A percentile compares a stretch with the other conserved stretches of the same genome.
These are phyloP conservation scores for Argyra leucocephala DNA, from an alignment of 2,888 invertebrate species.

Conservation along the genomic window DNA sequence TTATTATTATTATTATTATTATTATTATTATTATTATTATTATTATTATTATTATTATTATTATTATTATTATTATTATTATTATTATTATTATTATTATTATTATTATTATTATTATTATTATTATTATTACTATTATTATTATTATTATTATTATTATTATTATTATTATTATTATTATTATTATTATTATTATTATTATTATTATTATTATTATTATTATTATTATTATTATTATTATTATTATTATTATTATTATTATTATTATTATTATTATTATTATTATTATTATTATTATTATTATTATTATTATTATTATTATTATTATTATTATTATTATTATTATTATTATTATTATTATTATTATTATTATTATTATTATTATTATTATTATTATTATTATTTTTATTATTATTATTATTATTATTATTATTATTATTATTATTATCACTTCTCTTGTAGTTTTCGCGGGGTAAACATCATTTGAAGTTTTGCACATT, in stretches of 20 bases:
- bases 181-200: background rate
- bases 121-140: slow-evolving; percentile 1
- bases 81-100: no score
- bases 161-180: background rate
- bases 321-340: background rate
- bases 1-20: no score
- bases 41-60: no score
- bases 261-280: background rate
- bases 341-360: background rate
- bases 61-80: no score
- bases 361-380: background rate
- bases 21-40: no score
- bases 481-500: no score
- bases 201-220: slow-evolving; percentile 2
- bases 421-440: background rate
- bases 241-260: background rate
- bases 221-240: slow-evolving; percentile 4
- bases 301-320: background rate
- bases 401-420: background rate
- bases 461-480: no score
- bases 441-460: background rate
- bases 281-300: slow-evolving; percentile 6
- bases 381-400: background rate
- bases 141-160: slow-evolving; percentile 1
- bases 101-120: background rate